Base-by-base conservation (phyloP, 1,140 invertebrate genomes). In the Oryctes rhinoceros region DNA sequence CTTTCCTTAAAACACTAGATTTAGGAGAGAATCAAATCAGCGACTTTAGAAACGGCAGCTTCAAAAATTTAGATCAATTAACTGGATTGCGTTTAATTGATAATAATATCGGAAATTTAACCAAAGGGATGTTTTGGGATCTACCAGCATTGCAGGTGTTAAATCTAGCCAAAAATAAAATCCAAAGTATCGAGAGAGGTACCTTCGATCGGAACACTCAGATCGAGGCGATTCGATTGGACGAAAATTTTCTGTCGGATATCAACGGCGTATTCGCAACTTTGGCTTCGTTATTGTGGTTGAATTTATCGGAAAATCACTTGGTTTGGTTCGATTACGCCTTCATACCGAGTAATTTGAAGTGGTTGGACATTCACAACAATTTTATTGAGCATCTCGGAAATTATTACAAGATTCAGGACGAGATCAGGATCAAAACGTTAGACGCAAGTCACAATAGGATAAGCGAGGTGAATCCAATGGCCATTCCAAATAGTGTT, bases 241-340 rank as follows among this genome's bases (percentile, higher is more conserved):
- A 97, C 85, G 94, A 94, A 11, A 97, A 97, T 86, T 95, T 94
- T 84, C 89, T 97, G 30, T 93, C 94, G 9, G 94, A 96, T 83
- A 94, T 97, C 53, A 95, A 96, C 87, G 95, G 95, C 0, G 92
- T 96, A 4, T 96, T 97, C 85, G 92, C 94, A 35, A 94, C 94
- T 13, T 88, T 97, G 9, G 91, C 94, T 0, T 94, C 93, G 81
- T 89, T 97, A 39, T 87, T 96, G 83, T 94, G 96, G 92, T 88
- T 97, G 49, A 97, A 97, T 87, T 89, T 97, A n/a, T 96, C 95
- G 0, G 94, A 96, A 88, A 97, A 97, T 90, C 94, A 96, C 89
- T 89, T 97, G 85, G 92, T 95, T 67, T 96, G 95, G 94, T 97
- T 97, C 86, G 96, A 97, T 87, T 97, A 96, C 86, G 95, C 95